Conservation (phyloP, 2,113 vertebrate species). For the Eudorcas thomsonii region DNA sequence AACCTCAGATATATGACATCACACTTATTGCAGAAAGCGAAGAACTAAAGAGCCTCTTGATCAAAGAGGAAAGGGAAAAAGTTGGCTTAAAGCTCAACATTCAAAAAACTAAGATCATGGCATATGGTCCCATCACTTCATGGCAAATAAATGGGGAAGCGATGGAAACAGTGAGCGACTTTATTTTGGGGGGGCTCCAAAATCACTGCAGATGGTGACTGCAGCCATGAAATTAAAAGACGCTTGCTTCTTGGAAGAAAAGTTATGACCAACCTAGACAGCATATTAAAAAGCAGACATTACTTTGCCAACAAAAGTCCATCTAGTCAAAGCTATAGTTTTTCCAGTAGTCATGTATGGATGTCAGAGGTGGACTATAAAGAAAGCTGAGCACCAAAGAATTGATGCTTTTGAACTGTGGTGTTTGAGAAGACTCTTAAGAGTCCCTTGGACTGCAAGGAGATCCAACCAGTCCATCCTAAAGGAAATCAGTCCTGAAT, state of each 20-base stretch:
- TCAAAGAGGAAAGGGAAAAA: not conserved
- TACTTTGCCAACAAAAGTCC: not conserved
- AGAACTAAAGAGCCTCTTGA: not conserved
- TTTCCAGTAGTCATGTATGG: not conserved
- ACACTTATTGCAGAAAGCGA: not conserved
- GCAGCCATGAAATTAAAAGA: not conserved
- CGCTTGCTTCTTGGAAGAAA: not conserved
- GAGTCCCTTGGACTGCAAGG: not conserved
- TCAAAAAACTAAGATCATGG: not conserved
- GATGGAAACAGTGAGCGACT: not conserved
- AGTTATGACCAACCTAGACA: not conserved
- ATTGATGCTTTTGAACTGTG: not conserved
- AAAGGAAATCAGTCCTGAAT: not conserved
- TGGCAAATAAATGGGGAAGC: not conserved
- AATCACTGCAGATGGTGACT: not conserved
- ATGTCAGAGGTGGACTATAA: not conserved
- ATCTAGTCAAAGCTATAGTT: not conserved
- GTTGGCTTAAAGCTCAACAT: not conserved
- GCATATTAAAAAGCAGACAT: not conserved
- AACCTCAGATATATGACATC: not conserved
- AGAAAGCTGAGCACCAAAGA: not conserved
- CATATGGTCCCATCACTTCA: not conserved
- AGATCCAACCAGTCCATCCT: not conserved
- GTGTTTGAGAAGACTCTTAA: not conserved
- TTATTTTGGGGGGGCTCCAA: not conserved